Evolutionary conservation across 2,113 vertebrate genomes (phyloP).

Genomic region (Spea multiplicata): DNA sequence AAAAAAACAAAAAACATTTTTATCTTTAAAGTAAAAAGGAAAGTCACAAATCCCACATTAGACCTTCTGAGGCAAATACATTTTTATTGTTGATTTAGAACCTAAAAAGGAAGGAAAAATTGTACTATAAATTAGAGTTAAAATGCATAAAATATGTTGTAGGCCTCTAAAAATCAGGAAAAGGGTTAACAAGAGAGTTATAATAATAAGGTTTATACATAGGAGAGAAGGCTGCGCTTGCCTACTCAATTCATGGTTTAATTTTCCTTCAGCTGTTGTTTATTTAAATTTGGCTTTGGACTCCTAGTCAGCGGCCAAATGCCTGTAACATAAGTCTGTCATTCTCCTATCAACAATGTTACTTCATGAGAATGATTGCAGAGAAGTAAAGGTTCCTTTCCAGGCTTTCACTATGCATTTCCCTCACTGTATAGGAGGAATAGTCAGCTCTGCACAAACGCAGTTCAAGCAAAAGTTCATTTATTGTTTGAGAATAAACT

Average conservation of each 20-base stretch:
- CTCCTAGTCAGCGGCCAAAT: slow-evolving; percentile 24
- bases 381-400: background rate
- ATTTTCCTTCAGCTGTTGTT: slow-evolving; percentile 40
- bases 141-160: too few species aligned
- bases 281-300: slow-evolving; percentile 41
- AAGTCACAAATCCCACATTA: too few species aligned
- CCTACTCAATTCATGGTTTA: slow-evolving; percentile 36
- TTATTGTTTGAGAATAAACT: background rate
- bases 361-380: slow-evolving; percentile 21
- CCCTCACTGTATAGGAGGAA: background rate
- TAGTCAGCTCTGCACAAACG: background rate
- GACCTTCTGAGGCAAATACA: too few species aligned
- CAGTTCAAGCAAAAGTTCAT: background rate
- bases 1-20: too few species aligned
- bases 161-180: too few species aligned
- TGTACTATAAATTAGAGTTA: too few species aligned
- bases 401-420: slow-evolving; percentile 6
- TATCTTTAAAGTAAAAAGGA: too few species aligned
- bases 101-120: too few species aligned
- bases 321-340: slow-evolving; percentile 41
- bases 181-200: slow-evolving; percentile 26
- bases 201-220: slow-evolving; percentile 6
- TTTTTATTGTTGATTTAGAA: too few species aligned
- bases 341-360: slow-evolving; percentile 24
- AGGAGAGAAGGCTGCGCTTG: slow-evolving; percentile 1